A percentile compares a stretch with the other conserved stretches of the same genome.
Conservation (phyloP, 2,797 vertebrate genomes). For the Merluccius polli region DNA sequence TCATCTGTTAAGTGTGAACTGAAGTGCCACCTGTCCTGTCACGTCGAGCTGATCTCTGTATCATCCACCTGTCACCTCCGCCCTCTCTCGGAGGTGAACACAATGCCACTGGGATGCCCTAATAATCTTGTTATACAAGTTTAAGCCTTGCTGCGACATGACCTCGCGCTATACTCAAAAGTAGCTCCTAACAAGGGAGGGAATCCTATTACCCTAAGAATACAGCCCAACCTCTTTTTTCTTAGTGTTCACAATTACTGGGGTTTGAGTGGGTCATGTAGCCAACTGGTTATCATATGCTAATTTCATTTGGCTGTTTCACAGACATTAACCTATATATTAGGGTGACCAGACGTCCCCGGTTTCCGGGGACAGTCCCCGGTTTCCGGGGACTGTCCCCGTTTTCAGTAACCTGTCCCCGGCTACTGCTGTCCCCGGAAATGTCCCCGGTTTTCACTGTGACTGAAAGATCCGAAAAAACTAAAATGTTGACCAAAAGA, state of each 20-base stretch:
- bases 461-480: no score
- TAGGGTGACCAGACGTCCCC: no score
- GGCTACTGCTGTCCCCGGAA: no score
- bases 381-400: no score
- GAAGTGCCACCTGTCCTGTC: slow-evolving; percentile 34
- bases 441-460: no score
- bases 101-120: slow-evolving; percentile 3
- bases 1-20: not conserved
- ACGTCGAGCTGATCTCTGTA: slow-evolving; percentile 23
- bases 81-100: slow-evolving; percentile 29
- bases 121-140: slow-evolving; percentile 60
- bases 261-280: not conserved
- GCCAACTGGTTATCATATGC: not conserved
- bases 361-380: no score
- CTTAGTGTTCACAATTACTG: not conserved
- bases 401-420: no score
- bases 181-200: slow-evolving; percentile 35
- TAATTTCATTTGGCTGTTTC: not conserved
- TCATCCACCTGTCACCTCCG: slow-evolving; percentile 10
- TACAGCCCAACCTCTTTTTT: slow-evolving; percentile 11
- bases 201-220: slow-evolving; percentile 54
- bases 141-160: slow-evolving; percentile 40
- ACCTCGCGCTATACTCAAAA: slow-evolving; percentile 32
- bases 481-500: no score
- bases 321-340: not conserved